phyloP scores from a whole-genome alignment of 2,888 invertebrate genomes.

The Sipha maydis region DNA sequence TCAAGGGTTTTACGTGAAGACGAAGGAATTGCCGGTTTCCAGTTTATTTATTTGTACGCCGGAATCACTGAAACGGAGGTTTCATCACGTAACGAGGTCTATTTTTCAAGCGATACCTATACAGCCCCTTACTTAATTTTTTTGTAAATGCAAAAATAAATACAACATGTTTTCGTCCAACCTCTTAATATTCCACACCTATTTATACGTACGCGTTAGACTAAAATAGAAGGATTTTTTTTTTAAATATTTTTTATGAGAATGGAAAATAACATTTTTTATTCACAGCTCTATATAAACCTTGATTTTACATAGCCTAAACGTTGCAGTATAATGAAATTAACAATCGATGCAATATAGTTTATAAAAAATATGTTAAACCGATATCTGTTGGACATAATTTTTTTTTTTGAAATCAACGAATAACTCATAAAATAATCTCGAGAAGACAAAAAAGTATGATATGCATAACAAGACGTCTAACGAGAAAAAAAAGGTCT shows the following conservation, averaged over 20 bases:
- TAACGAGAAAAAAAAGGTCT: too few species aligned
- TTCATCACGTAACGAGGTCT: constrained; percentile 52
- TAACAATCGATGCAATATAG: too few species aligned
- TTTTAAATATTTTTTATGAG: background rate
- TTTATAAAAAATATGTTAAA: too few species aligned
- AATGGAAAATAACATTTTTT: background rate
- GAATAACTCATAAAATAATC: background rate
- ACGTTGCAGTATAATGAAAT: too few species aligned
- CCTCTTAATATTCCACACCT: background rate
- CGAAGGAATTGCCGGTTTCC: constrained; percentile 38
- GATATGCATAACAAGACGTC: too few species aligned
- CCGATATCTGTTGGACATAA: too few species aligned
- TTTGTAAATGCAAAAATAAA: constrained; percentile 43
- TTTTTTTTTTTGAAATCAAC: background rate
- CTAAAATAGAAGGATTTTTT: background rate
- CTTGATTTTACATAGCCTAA: background rate
- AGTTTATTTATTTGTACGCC: constrained; percentile 31
- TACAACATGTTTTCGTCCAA: background rate
- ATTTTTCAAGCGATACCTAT: constrained; percentile 23
- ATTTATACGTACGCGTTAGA: background rate
- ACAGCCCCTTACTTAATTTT: constrained; percentile 8
- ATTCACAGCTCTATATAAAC: background rate
- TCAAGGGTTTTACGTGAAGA: constrained; percentile 18
- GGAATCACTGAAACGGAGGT: constrained; percentile 45
- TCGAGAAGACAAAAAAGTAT: too few species aligned